A percentile compares a stretch with the other conserved stretches of the same genome.
phyloP scores from a whole-genome alignment of 2,797 vertebrate genomes.

The Serranus cabrilla region DNA sequence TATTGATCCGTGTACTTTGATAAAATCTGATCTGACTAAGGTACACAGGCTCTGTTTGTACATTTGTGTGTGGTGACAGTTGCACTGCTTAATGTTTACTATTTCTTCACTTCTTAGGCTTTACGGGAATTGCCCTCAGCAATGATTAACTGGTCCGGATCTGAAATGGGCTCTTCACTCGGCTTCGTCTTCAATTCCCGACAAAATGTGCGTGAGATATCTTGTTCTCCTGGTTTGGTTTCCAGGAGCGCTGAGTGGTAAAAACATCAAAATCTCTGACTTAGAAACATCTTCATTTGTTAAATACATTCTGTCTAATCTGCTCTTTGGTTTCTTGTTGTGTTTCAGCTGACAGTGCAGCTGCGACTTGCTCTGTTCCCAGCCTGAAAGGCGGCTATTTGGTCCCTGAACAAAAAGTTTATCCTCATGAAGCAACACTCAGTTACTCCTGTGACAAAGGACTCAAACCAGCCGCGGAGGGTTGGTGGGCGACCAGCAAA shows the following conservation, averaged over 20 bases:
- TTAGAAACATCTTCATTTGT: neutral
- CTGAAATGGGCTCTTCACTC: neutral
- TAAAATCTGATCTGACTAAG: neutral
- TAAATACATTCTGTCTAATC: neutral
- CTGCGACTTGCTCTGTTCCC: neutral
- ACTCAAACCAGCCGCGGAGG: constrained; percentile 53
- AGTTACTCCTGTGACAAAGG: constrained; percentile 58
- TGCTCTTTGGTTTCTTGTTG: neutral
- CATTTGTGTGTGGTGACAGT: constrained; percentile 3
- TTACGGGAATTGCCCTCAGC: neutral
- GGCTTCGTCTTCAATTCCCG: constrained; percentile 2
- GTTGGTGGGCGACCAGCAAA: constrained; percentile 67
- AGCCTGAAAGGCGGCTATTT: constrained; percentile 27
- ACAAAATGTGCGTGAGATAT: constrained; percentile 45
- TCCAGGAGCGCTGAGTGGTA: constrained; percentile 41
- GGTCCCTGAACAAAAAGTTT: rapidly evolving
- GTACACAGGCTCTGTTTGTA: neutral
- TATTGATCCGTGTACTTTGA: neutral
- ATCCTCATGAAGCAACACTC: rapidly evolving
- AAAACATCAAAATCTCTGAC: neutral
- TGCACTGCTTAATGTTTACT: constrained; percentile 44
- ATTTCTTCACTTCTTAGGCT: constrained; percentile 33
- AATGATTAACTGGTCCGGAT: constrained; percentile 59
- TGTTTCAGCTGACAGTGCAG: constrained; percentile 24
- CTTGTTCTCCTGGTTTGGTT: constrained; percentile 50